Percentiles rank a stretch among this genome's conserved stretches.
phyloP scores from a whole-genome alignment of 2,888 invertebrate species.

The Mesorhabditis sp. region DNA sequence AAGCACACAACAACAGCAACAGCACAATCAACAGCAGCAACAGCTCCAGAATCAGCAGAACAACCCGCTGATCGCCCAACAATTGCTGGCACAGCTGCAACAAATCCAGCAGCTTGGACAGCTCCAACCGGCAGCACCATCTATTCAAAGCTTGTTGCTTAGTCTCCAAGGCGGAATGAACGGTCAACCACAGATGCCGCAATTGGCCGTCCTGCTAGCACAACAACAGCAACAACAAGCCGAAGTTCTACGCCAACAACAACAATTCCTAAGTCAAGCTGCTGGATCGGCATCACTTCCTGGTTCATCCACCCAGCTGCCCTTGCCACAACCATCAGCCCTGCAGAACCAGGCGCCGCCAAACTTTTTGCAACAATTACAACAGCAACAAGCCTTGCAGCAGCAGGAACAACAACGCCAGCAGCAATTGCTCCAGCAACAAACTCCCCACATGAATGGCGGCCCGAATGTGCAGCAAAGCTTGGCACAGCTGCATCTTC shows the following conservation, averaged over 20 bases:
- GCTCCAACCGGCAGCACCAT: neutral
- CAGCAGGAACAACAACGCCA: constrained; percentile 15
- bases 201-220: neutral
- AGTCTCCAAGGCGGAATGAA: neutral
- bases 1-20: constrained; percentile 9
- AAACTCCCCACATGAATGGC: neutral
- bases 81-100: constrained; percentile 7
- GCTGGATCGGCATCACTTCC: constrained; percentile 10
- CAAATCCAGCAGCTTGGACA: neutral
- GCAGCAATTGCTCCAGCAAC: constrained; percentile 1
- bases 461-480: neutral
- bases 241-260: constrained; percentile 1
- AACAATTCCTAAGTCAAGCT: neutral
- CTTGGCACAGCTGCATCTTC: neutral
- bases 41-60: neutral
- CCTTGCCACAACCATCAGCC: neutral
- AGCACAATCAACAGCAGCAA: constrained; percentile 2
- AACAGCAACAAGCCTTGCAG: constrained; percentile 12
- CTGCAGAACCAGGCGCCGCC: constrained; percentile 3
- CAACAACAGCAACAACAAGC: neutral
- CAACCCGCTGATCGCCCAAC: neutral
- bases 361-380: constrained; percentile 5
- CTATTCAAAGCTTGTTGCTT: neutral
- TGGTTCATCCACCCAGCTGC: constrained; percentile 5
- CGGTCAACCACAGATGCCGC: neutral